Evolutionary conservation across 2,113 vertebrate genomes (phyloP).

Genomic region (Hipposideros armiger): DNA sequence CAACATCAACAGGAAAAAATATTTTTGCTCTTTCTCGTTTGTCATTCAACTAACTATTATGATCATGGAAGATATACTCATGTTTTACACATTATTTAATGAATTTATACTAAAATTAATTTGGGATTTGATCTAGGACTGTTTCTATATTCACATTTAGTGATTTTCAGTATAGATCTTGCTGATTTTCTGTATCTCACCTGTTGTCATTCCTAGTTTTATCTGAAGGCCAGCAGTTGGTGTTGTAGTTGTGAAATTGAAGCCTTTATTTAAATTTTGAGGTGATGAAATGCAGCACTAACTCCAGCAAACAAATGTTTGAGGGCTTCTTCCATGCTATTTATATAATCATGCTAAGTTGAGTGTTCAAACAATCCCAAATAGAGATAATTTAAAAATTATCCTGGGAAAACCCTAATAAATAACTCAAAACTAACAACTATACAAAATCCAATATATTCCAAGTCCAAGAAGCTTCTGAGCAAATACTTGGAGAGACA

Average conservation of each 20-base stretch:
- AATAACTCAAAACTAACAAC: constrained; percentile 48
- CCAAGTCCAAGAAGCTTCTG: constrained; percentile 32
- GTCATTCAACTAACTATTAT: not conserved
- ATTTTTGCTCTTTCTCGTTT: not conserved
- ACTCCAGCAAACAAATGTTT: constrained; percentile 68
- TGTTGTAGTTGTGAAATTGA: constrained; percentile 9
- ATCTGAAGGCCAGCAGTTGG: constrained; percentile 23
- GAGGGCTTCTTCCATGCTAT: not conserved
- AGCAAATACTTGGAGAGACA: not conserved
- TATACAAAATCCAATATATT: constrained; percentile 24
- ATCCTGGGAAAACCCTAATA: constrained; percentile 61
- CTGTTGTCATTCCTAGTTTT: constrained; percentile 36
- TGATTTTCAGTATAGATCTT: constrained; percentile 56
- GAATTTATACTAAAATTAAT: not conserved
- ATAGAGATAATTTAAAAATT: constrained; percentile 21
- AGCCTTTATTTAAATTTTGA: constrained; percentile 61
- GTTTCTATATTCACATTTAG: not conserved
- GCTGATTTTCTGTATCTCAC: constrained; percentile 57
- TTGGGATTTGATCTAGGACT: not conserved
- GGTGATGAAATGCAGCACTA: constrained; percentile 35
- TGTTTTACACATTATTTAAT: not conserved
- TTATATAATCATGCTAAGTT: constrained; percentile 64
- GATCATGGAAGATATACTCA: not conserved
- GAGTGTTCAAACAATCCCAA: constrained; percentile 51
- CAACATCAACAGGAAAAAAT: not conserved